Conservation (phyloP, 2,113 vertebrate genomes). For the Rhynchopsitta pachyrhyncha region DNA sequence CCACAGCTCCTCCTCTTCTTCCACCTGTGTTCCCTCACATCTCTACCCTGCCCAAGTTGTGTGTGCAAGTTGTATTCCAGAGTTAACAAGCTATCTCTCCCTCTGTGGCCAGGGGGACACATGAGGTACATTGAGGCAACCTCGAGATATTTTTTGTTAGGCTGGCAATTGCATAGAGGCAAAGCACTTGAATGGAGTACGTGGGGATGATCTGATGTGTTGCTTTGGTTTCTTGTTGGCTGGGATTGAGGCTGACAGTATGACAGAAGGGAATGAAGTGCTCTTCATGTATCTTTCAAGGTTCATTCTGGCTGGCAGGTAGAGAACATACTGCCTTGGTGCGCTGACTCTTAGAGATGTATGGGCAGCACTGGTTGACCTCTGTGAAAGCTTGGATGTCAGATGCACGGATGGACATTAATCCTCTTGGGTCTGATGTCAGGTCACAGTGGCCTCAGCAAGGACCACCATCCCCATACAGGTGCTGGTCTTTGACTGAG, state of each 20-base stretch:
- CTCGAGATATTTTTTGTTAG: neutral
- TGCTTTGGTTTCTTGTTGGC: rapidly evolving
- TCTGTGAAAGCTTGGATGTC: rapidly evolving
- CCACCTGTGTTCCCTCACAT: neutral
- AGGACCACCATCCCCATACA: rapidly evolving
- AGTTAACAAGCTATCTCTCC: neutral
- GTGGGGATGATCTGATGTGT: neutral
- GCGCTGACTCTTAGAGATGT: neutral
- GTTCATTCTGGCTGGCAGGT: neutral
- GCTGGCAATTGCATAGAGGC: rapidly evolving
- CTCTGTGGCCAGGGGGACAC: rapidly evolving
- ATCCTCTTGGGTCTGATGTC: rapidly evolving
- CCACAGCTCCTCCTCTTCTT: neutral
- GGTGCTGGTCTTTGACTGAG: rapidly evolving
- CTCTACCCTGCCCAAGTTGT: neutral
- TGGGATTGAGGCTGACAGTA: neutral
- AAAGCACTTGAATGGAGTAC: neutral
- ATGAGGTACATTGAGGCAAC: neutral
- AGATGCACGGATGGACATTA: rapidly evolving
- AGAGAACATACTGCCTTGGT: neutral
- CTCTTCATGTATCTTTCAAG: rapidly evolving
- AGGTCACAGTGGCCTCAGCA: rapidly evolving
- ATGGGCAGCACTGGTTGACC: rapidly evolving
- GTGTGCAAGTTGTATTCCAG: neutral
- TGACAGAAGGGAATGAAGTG: rapidly evolving